phyloP scores from a whole-genome alignment of 2,888 invertebrate species.

The Himalopsyche anomala region DNA sequence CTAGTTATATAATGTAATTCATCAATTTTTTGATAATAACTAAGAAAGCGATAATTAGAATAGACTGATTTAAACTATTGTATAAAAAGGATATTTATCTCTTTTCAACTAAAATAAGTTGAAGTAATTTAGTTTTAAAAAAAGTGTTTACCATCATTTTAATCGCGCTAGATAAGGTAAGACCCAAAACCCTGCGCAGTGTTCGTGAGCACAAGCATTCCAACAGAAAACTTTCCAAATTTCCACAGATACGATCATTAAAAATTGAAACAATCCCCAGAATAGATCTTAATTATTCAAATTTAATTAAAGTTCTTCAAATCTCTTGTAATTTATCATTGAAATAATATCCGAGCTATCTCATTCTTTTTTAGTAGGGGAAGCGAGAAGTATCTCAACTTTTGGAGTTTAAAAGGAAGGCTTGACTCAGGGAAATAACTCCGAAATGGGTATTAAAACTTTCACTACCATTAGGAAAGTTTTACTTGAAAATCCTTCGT shows the following conservation, averaged over 20 bases:
- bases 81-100: neutral
- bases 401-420: conserved; percentile 41
- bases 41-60: too few relatives aligned
- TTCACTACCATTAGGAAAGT: conserved; percentile 45
- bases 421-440: conserved; percentile 41
- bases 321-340: conserved; percentile 58
- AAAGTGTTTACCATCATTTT: conserved; percentile 2
- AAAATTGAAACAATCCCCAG: conserved; percentile 49
- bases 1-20: too few relatives aligned
- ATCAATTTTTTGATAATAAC: too few relatives aligned
- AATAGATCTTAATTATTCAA: conserved; percentile 57
- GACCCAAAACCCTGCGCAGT: neutral
- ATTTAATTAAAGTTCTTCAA: conserved; percentile 57
- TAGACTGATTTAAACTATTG: neutral
- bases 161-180: conserved; percentile 27
- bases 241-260: conserved; percentile 45
- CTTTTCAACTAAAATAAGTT: conserved; percentile 16
- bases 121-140: neutral
- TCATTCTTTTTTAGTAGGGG: conserved; percentile 48
- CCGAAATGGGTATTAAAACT: conserved; percentile 44
- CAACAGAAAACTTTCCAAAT: conserved; percentile 24
- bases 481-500: conserved; percentile 23
- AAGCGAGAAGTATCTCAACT: conserved; percentile 42
- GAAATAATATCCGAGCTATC: conserved; percentile 51
- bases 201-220: conserved; percentile 4